phyloP scores from a whole-genome alignment of 2,113 vertebrate species.

The Oenanthe oenanthe region DNA sequence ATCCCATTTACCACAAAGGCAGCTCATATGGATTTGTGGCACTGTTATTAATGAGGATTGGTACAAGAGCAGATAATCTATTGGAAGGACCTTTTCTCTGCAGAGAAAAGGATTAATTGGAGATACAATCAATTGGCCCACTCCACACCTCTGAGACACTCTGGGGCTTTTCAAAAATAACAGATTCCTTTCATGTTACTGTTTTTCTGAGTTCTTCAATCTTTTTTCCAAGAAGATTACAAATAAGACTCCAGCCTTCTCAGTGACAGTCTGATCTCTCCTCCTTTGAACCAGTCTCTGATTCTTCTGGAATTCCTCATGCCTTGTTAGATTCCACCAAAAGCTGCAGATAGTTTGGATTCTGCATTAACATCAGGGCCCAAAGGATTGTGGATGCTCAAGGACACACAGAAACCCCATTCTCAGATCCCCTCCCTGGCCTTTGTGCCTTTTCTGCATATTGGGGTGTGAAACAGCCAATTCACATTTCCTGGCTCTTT shows the following conservation, averaged over 20 bases:
- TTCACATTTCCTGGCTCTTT: not conserved
- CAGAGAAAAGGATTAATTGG: not conserved
- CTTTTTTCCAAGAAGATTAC: not conserved
- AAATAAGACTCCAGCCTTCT: not conserved
- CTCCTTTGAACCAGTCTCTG: not conserved
- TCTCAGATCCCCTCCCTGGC: not conserved
- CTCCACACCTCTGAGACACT: not conserved
- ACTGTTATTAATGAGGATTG: not conserved
- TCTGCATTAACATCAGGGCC: not conserved
- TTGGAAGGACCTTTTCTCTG: not conserved
- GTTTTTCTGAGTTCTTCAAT: not conserved
- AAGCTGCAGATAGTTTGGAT: not conserved
- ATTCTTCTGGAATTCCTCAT: not conserved
- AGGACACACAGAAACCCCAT: not conserved
- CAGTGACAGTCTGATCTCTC: not conserved
- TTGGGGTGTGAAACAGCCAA: not conserved
- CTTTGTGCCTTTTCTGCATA: accelerated
- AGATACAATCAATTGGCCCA: not conserved
- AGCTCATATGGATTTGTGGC: not conserved
- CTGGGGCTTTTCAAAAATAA: not conserved
- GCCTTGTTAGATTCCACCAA: not conserved
- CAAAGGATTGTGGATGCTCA: not conserved
- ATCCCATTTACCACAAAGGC: not conserved
- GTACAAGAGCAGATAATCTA: not conserved
- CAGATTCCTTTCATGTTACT: not conserved